These are phyloP conservation scores for Chloropsis hardwickii DNA, from an alignment of 2,113 vertebrate species.

Conservation along the genomic window DNA sequence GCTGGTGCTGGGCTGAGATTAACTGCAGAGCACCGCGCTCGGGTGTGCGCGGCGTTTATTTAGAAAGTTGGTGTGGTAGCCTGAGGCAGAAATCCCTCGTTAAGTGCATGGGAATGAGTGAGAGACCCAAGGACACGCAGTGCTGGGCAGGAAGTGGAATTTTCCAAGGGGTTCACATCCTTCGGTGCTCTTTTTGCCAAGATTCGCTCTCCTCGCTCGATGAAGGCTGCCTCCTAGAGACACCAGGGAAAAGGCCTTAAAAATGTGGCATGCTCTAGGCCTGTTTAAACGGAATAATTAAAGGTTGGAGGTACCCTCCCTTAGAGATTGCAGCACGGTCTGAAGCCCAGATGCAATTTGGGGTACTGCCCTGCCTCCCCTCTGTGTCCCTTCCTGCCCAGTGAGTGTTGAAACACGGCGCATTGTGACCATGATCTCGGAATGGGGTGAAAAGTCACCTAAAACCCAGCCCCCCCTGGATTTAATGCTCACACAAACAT, in stretches of 20 bases:
- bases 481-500: not conserved
- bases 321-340: not conserved
- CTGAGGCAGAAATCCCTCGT: constrained; percentile 1
- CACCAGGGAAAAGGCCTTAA: not conserved
- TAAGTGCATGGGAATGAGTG: constrained; percentile 37
- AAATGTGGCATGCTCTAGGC: not conserved
- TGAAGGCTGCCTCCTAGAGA: constrained; percentile 41
- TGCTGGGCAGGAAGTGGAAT: constrained; percentile 63
- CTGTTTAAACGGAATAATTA: not conserved
- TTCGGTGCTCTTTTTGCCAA: constrained; percentile 32
- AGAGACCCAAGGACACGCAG: constrained; percentile 47
- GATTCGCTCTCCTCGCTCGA: not conserved
- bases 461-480: not conserved
- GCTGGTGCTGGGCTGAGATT: not conserved
- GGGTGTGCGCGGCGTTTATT: not conserved
- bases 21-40: not conserved
- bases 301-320: not conserved
- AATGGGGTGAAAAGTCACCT: not conserved
- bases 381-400: not conserved
- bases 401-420: not conserved
- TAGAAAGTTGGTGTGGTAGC: constrained; percentile 21
- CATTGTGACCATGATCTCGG: not conserved
- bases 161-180: constrained; percentile 59
- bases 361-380: not conserved
- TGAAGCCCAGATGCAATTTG: not conserved